phyloP scores from a whole-genome alignment of 2,797 vertebrate species.

The Allobates femoralis region DNA sequence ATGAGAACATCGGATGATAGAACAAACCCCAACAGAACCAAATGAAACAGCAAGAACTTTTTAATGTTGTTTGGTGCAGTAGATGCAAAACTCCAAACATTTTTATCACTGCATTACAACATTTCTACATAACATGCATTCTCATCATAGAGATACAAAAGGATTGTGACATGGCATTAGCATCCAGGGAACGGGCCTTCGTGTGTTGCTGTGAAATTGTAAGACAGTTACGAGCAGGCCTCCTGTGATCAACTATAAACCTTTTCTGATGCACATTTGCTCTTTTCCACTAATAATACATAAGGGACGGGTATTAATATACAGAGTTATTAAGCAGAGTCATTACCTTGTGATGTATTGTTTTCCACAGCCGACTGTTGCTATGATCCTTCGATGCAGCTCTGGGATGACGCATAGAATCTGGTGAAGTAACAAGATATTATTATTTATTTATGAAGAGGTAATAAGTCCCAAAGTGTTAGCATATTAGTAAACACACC shows the following conservation, averaged over 20 bases:
- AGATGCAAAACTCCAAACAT: too few species aligned
- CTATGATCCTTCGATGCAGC: not conserved
- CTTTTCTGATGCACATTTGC: not conserved
- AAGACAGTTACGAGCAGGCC: not conserved
- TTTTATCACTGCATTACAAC: not conserved
- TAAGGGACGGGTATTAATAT: conserved; percentile 10
- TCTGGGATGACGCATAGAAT: conserved; percentile 21
- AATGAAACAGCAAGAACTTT: too few species aligned
- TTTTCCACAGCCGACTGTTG: conserved; percentile 5
- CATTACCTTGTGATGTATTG: conserved; percentile 41
- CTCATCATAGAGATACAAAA: not conserved
- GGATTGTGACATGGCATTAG: too few species aligned
- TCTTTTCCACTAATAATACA: conserved; percentile 12
- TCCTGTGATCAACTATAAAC: not conserved
- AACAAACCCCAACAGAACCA: too few species aligned
- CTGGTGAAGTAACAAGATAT: conserved; percentile 19
- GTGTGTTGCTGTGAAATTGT: not conserved
- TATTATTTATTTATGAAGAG: conserved; percentile 27
- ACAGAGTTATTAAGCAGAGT: not conserved
- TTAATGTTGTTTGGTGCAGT: too few species aligned
- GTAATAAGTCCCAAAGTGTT: conserved; percentile 5
- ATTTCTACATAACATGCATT: not conserved
- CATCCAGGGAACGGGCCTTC: not conserved
- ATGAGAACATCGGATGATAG: too few species aligned
- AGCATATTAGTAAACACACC: not conserved